phyloP scores from a whole-genome alignment of 23 tunicate species.

The Diplosoma virens region DNA sequence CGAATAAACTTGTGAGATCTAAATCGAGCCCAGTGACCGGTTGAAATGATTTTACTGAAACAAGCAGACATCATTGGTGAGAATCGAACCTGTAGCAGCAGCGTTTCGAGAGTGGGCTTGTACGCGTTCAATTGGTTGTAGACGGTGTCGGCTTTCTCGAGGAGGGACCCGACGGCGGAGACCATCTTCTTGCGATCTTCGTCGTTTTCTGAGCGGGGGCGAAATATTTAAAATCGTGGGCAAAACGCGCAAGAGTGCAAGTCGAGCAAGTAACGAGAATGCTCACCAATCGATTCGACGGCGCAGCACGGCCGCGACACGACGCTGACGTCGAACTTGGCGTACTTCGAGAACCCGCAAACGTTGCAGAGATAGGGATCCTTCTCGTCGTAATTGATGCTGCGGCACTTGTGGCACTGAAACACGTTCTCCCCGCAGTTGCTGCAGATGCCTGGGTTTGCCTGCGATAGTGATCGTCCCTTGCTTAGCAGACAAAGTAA shows the following conservation, averaged over 20 bases:
- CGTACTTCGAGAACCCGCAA: constrained; percentile 96
- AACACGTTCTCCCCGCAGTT: constrained; percentile 99
- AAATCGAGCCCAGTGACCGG: background rate
- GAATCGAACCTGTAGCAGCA: constrained; percentile 45
- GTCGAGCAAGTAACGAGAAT: too few species aligned
- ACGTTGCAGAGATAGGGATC: constrained; percentile 95
- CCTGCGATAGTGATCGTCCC: too few species aligned
- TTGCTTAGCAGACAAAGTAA: too few species aligned
- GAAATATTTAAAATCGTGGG: background rate
- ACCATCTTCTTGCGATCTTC: constrained; percentile 93
- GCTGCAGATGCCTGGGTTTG: constrained; percentile 97
- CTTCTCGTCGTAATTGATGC: constrained; percentile 97
- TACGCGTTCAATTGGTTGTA: constrained; percentile 70
- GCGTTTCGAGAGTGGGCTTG: constrained; percentile 65
- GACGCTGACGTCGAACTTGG: constrained; percentile 86
- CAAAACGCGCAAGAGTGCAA: too few species aligned
- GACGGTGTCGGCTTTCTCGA: constrained; percentile 84
- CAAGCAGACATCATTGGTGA: background rate
- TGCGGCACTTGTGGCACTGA: constrained; percentile 97
- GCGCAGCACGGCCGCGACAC: constrained; percentile 83
- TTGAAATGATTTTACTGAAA: background rate
- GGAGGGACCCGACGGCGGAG: constrained; percentile 46
- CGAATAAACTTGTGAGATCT: constrained; percentile 14
- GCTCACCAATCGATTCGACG: constrained; percentile 82
- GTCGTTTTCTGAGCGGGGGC: constrained; percentile 55